Evolutionary conservation across 2,113 vertebrate genomes (phyloP), one percentile per base, ranked within the genome.

Genomic region (Sorex fumeus): DNA sequence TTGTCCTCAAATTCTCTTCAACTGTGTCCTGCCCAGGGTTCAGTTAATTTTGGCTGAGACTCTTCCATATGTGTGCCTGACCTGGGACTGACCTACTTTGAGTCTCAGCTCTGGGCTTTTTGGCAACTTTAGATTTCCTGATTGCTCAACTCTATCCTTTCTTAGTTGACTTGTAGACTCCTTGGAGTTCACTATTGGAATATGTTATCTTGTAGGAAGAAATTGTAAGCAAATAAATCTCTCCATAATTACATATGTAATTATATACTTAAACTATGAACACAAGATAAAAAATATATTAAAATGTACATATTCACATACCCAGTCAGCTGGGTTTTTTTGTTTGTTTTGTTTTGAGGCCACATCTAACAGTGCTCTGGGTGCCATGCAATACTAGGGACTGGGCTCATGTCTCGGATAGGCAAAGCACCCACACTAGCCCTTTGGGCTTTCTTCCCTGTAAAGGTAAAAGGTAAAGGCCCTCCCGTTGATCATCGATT

Each of bases 221-320:
- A 79, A 23, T n/a, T 77, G 6, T 78, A 87, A 93, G 82, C 7
- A 84, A 84, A 18, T 32, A 78, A 47, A 27, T 69, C 9, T 87
- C 21, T 83, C 28, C 16, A 50, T 28, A 40, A 40, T 72, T 72
- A 6, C 36, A 40, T 53, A 28, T 43, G 8, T 43, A 66, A 21
- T 60, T 53, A 60, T 60, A 60, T 60, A 60, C 57, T 60, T 60
- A 60, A 60, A 60, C 40, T 60, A 60, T 60, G 19, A 15, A 60
- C 19, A 60, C 19, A 60, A 10, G 10, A 50, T 50, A 50, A 50
- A 7, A 60, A 60, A 60, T 23, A 60, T 60, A 21, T 60, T 23
- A 60, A 60, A 23, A 60, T 60, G 16, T 60, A 7, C 8, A 23
- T 60, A 6, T 60, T 60, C 18, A 60, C 21, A 60, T 21, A 60